Conservation (phyloP, 2,888 invertebrate species). For the Pseudococcus jackbeardsleyi region DNA sequence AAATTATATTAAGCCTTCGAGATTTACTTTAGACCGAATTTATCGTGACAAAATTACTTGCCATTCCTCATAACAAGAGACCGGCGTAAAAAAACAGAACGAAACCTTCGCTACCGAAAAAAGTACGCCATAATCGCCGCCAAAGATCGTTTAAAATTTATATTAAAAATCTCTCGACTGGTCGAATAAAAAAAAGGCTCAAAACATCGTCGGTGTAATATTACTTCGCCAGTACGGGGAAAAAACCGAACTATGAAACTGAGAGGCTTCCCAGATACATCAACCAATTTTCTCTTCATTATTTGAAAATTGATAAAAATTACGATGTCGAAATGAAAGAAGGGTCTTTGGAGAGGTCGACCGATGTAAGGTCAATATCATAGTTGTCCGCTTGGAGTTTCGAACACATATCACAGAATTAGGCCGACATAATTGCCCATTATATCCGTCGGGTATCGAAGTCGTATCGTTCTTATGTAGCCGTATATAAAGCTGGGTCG, state of each 20-base stretch:
- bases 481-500: too few relatives aligned
- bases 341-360: not conserved
- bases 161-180: not conserved
- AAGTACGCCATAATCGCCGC: not conserved
- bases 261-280: not conserved
- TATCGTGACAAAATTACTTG: not conserved
- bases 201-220: not conserved
- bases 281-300: not conserved
- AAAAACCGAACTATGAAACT: not conserved
- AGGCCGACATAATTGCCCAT: not conserved
- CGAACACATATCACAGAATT: not conserved
- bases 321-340: not conserved
- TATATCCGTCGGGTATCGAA: not conserved
- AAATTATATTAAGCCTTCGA: conserved; percentile 4
- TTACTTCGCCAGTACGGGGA: not conserved
- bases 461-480: not conserved
- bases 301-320: not conserved
- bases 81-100: not conserved
- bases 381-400: not conserved
- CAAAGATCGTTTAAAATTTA: not conserved
- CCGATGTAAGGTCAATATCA: too few relatives aligned
- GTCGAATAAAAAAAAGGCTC: not conserved
- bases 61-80: not conserved
- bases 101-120: not conserved
- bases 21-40: not conserved